A percentile compares a stretch with the other conserved stretches of the same genome.
These are phyloP conservation scores for Acheta domesticus DNA, from an alignment of 2,888 invertebrate genomes.

Conservation along the genomic window DNA sequence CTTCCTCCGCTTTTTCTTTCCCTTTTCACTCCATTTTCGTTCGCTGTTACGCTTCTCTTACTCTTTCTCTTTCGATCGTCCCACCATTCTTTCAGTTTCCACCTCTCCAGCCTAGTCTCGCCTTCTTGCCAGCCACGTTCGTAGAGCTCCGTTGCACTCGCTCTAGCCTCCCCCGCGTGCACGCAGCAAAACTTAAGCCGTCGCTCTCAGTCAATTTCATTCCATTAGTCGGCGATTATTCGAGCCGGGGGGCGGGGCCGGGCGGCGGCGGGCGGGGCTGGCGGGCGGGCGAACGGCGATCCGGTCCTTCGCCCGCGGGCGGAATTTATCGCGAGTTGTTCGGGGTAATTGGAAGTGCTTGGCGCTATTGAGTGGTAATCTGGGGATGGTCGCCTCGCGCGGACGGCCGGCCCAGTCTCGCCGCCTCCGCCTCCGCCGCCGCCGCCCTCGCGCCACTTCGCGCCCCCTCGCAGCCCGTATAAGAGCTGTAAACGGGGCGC, in stretches of 20 bases:
- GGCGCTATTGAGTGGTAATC: conserved; percentile 36
- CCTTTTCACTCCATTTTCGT: no score
- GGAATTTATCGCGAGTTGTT: conserved; percentile 35
- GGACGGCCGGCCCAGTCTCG: neutral
- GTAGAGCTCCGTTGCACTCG: no score
- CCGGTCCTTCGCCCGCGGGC: conserved; percentile 19
- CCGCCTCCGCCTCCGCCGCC: neutral
- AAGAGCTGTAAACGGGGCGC: neutral
- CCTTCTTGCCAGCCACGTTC: no score
- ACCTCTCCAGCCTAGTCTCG: no score
- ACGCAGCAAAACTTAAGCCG: neutral
- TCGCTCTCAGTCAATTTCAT: conserved; percentile 37
- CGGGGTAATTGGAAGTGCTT: conserved; percentile 37
- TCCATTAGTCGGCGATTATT: conserved; percentile 37
- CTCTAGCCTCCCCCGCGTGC: neutral
- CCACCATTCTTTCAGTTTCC: no score
- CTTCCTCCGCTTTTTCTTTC: no score
- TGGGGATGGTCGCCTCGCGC: conserved; percentile 12
- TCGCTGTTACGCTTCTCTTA: no score
- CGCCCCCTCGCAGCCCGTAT: no score
- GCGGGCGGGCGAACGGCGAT: neutral
- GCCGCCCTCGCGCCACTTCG: neutral
- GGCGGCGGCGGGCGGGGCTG: conserved; percentile 22
- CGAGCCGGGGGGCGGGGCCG: conserved; percentile 21
- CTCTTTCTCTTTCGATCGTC: no score